Evolutionary conservation across 2,113 vertebrate genomes (phyloP), one percentile per base, ranked within the genome.

Genomic region (Ginglymostoma cirratum): DNA sequence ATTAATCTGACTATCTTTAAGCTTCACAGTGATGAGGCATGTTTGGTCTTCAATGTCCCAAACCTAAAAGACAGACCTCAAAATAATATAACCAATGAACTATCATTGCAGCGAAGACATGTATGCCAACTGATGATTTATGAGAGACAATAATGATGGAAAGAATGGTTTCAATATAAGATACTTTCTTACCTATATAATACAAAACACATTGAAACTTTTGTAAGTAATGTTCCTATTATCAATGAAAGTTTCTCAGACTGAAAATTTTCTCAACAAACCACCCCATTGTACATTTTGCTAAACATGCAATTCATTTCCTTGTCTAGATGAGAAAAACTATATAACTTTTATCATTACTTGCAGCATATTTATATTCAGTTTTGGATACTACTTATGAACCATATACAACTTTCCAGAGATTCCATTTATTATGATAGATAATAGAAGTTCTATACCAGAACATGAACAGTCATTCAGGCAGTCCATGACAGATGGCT

Each of bases 41-140:
- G 95, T 96, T 42, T 97, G 96, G 27, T 96, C 96, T 96, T 97
- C 96, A 96, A 96, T 96, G 72, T 96, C 96, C 97, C 97, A 97
- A 34, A 97, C 96, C 97, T 97, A 87, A 96, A 95, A 86, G 12
- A 78, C 38, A 61, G 24, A 61, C 27, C 30, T 90, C 30, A 94
- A 42, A 23, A 42, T 96, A 19, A 96, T 38, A 96, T 2, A 94
- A 96, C 45, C 23, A 66, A 24, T 61, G 55, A 48, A 24, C 30
- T 34, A 90, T 90, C 27, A 90, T 67, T 61, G 45, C 61, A 42
- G 6, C 24, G 21, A 67, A 67, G 65, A 30, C 61, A 94, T 67
- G 67, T 34, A 69, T 42, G 67, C 65, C 45, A 52, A 23, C 4
- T 19, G 45, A 76, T 34, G 87, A 66, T 89, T 72, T 52, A 89